Conservation (phyloP, 2,113 vertebrate genomes). For the Sigmodon hispidus region DNA sequence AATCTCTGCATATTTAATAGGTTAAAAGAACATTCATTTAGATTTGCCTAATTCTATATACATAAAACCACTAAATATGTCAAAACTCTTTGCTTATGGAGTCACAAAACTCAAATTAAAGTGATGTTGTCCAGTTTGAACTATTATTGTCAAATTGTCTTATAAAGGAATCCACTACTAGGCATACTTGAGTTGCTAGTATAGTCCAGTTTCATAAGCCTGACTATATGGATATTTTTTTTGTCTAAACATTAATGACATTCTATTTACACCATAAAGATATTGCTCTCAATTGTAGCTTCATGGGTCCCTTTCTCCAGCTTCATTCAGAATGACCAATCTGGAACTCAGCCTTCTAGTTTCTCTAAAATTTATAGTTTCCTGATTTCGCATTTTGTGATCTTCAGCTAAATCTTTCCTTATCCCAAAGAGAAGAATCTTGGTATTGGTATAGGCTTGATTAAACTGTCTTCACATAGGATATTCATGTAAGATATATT, state of each 20-base stretch:
- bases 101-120: too few relatives aligned
- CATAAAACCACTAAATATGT: too few relatives aligned
- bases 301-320: not conserved
- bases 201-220: not conserved
- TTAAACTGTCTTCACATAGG: not conserved
- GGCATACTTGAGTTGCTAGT: not conserved
- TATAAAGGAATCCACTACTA: too few relatives aligned
- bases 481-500: not conserved
- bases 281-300: accelerated
- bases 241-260: not conserved
- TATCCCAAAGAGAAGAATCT: not conserved
- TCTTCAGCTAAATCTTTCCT: not conserved
- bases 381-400: not conserved
- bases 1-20: too few relatives aligned
- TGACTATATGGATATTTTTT: not conserved
- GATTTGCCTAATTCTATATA: too few relatives aligned
- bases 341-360: not conserved
- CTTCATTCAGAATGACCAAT: accelerated
- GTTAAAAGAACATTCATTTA: too few relatives aligned
- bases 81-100: too few relatives aligned
- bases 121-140: too few relatives aligned
- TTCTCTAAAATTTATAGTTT: not conserved
- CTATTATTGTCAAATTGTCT: too few relatives aligned
- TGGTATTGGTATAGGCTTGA: not conserved
- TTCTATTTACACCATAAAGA: not conserved